Base-by-base conservation (phyloP, 2,113 vertebrate genomes). In the Pagrus major region DNA sequence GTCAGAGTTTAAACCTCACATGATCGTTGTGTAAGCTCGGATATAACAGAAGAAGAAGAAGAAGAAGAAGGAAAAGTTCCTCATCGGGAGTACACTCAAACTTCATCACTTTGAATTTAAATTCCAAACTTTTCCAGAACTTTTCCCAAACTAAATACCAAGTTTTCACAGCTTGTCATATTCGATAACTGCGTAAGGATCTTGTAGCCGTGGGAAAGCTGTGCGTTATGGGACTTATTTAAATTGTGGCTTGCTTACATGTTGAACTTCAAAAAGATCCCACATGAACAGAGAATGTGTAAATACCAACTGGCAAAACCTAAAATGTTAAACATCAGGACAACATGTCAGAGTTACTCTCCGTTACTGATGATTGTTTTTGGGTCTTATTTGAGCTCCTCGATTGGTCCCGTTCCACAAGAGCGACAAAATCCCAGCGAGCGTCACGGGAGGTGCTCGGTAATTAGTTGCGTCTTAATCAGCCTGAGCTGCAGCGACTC, bases 391-490 rank as follows among this genome's bases (percentile, higher is more conserved):
- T 55, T 3, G 4, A 15, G 29, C 42, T 37, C 37, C 4, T n/a
- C n/a, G 2, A 41, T n/a, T 21, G 33, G n/a, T 55, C 41, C 15
- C 49, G 51, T 37, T 59, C 42, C 33, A 21, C 44, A 10, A n/a
- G 16, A 71, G 33, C 49, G 16, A 42, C 49, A 68, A 63, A 67
- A 46, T 52, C 47, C 37, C 60, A 47, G 74, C 5, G 9, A 49
- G 72, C 44, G 56, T 83, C 35, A 39, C 37, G 12, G 44, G 47
- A 64, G 51, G 41, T 42, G 49, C 37, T 37, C 25, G 0, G 33
- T 69, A 68, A 81, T 78, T 63, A 80, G 64, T 6, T 63, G 41
- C 58, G 51, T 74, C 54, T 68, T 76, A 61, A 86, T 80, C 64
- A 61, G 39, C 47, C 5, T 35, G 72, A 69, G 35, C 68, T 60